phyloP scores from a whole-genome alignment of 2,888 invertebrate species.

The Cephus nigrinus region DNA sequence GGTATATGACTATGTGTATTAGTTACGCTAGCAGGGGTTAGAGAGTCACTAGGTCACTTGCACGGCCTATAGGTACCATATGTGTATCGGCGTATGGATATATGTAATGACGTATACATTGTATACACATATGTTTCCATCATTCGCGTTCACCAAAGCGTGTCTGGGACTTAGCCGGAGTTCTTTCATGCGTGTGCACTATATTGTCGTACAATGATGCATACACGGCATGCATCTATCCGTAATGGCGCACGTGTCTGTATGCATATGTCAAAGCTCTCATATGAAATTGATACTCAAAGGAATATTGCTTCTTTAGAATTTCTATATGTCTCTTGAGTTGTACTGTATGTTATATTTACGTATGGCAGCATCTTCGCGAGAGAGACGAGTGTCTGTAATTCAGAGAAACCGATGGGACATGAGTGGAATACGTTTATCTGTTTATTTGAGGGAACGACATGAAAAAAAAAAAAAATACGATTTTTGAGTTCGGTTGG shows the following conservation, averaged over 20 bases:
- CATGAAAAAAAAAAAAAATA: too few relatives aligned
- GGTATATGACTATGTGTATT: constrained; percentile 24
- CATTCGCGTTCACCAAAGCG: neutral
- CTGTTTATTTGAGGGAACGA: too few relatives aligned
- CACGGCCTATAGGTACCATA: constrained; percentile 14
- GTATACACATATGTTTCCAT: neutral
- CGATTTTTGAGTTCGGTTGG: too few relatives aligned
- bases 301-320: too few relatives aligned
- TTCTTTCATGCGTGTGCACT: neutral
- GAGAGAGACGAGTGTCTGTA: too few relatives aligned
- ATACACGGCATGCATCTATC: neutral
- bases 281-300: neutral
- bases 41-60: constrained; percentile 49
- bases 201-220: neutral
- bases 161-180: neutral
- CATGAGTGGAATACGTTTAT: too few relatives aligned
- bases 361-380: too few relatives aligned
- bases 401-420: too few relatives aligned
- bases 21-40: constrained; percentile 44
- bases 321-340: too few relatives aligned
- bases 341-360: too few relatives aligned
- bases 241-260: neutral
- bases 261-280: neutral
- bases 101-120: neutral
- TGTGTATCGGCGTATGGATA: neutral